Percentiles rank a stretch among this genome's conserved stretches.
phyloP scores from a whole-genome alignment of 2,113 vertebrate species.

The Empidonax alnorum region DNA sequence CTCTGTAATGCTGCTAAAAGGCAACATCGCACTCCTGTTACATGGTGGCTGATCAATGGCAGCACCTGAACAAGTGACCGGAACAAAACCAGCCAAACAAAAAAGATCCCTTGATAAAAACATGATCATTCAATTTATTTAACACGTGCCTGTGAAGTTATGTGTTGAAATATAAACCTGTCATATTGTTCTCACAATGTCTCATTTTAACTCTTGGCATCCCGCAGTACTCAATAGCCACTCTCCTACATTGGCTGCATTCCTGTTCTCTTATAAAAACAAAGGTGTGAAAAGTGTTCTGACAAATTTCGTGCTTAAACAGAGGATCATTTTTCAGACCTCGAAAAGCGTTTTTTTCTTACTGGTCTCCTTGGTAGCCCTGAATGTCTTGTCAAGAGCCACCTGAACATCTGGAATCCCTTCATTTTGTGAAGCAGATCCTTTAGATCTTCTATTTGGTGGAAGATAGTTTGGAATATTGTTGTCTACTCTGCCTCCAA shows the following conservation, averaged over 20 bases:
- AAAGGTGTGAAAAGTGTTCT: background rate
- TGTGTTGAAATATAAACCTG: background rate
- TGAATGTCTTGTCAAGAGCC: background rate
- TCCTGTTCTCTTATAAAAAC: background rate
- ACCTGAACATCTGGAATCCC: background rate
- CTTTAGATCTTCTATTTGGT: background rate
- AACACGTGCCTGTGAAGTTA: background rate
- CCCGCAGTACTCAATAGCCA: background rate
- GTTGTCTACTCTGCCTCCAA: background rate
- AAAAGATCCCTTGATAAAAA: background rate
- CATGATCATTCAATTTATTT: background rate
- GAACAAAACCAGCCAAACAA: background rate
- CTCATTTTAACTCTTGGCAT: background rate
- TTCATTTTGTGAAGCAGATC: background rate
- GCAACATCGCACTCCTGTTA: accelerated
- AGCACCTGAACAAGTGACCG: background rate
- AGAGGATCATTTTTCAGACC: background rate
- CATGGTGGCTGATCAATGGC: background rate
- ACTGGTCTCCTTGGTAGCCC: background rate
- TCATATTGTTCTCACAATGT: background rate
- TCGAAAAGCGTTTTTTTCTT: background rate
- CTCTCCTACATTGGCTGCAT: background rate
- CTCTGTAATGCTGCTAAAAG: background rate
- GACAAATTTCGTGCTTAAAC: background rate
- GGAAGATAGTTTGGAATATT: background rate